These are phyloP conservation scores for Aplodontia rufa DNA, from an alignment of 2,113 vertebrate genomes.

Conservation along the genomic window DNA sequence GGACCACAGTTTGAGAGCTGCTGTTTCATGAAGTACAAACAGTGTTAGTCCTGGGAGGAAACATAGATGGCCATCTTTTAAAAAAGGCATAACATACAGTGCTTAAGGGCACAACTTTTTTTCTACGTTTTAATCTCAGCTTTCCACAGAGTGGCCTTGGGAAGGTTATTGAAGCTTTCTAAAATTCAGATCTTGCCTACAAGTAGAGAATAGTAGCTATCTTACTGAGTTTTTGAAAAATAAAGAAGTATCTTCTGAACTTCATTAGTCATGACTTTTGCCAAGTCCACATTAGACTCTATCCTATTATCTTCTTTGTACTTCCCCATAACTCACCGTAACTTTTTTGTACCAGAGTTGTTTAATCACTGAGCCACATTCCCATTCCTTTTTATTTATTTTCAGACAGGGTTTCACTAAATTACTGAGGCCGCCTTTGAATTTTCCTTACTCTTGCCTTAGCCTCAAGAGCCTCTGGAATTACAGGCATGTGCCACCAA, in stretches of 20 bases:
- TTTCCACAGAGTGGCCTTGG: neutral
- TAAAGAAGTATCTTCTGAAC: neutral
- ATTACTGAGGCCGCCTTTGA: no score
- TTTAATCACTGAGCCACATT: no score
- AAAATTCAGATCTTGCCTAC: neutral
- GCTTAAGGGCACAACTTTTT: neutral
- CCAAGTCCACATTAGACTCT: neutral
- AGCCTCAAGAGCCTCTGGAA: no score
- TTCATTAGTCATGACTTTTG: neutral
- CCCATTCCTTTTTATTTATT: no score
- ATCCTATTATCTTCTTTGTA: neutral
- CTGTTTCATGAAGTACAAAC: neutral
- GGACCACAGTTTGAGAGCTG: neutral
- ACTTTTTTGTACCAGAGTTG: no score
- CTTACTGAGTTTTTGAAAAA: neutral
- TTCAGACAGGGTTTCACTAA: no score
- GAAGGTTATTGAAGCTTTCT: conserved; percentile 8
- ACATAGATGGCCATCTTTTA: neutral
- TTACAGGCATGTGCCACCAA: neutral
- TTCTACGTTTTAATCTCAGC: neutral
- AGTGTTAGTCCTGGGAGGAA: neutral
- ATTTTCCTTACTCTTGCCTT: no score
- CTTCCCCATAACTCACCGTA: neutral
- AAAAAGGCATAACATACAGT: neutral
- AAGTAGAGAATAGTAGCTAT: neutral